phyloP scores from a whole-genome alignment of 1,140 invertebrate genomes.

The Lysiphlebus fabarum region DNA sequence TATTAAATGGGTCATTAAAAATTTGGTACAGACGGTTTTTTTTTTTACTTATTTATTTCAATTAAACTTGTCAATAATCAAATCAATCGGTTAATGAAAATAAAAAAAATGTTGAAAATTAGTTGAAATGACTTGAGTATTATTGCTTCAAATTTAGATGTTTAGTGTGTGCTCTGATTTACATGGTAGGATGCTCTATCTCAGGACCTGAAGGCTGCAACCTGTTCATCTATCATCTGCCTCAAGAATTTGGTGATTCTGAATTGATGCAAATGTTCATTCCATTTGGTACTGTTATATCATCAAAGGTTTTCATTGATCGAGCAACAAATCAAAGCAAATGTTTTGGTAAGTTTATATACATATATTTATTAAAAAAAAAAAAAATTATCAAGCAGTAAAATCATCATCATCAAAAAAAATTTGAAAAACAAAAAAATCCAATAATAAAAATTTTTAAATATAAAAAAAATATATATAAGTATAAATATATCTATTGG shows the following conservation, averaged over 20 bases:
- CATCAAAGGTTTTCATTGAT: slow-evolving; percentile 99
- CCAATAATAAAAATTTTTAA: too few species aligned
- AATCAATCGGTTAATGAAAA: slow-evolving; percentile 31
- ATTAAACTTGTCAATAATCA: slow-evolving; percentile 19
- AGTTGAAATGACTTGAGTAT: slow-evolving; percentile 54
- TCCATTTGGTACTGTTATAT: slow-evolving; percentile 98
- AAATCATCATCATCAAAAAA: too few species aligned
- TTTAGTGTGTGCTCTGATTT: slow-evolving; percentile 58
- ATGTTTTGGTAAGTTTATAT: slow-evolving; percentile 89
- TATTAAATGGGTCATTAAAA: too few species aligned
- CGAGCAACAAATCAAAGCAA: slow-evolving; percentile 99
- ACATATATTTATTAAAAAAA: neutral
- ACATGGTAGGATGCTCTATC: slow-evolving; percentile 85
- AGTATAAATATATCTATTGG: slow-evolving; percentile 14
- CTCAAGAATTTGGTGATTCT: slow-evolving; percentile 97
- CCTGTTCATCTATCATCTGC: slow-evolving; percentile 99
- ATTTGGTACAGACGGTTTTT: slow-evolving; percentile 22
- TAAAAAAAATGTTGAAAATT: slow-evolving; percentile 35
- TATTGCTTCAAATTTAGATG: slow-evolving; percentile 57
- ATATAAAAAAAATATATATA: neutral
- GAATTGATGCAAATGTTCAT: slow-evolving; percentile 99
- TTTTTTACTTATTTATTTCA: neutral
- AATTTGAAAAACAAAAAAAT: too few species aligned
- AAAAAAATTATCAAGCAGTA: neutral
- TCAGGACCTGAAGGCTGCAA: slow-evolving; percentile 99